These are phyloP conservation scores for Picus viridis DNA, from an alignment of 2,797 vertebrate species.

Conservation along the genomic window DNA sequence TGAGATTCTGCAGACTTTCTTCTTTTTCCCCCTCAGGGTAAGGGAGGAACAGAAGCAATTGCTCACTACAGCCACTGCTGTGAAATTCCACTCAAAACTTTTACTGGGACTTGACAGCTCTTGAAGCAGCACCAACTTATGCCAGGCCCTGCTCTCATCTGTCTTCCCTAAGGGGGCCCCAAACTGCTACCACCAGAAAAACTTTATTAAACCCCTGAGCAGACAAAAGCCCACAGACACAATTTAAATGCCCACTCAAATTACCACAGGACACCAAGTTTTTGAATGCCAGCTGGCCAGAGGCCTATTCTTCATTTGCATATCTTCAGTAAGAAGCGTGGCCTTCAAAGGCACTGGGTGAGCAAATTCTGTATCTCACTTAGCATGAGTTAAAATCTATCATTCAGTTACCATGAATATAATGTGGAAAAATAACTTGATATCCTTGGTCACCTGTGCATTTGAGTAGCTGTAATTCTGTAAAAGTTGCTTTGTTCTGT, in stretches of 20 bases:
- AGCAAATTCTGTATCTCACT: not conserved
- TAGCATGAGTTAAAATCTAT: not conserved
- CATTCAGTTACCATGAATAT: not conserved
- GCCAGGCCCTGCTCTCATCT: not conserved
- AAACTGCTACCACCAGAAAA: not conserved
- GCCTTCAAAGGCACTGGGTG: not conserved
- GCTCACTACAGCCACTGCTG: not conserved
- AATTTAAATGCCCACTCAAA: not conserved
- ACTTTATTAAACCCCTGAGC: not conserved
- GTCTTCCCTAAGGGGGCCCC: not conserved
- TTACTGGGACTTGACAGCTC: not conserved
- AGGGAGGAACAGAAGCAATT: not conserved
- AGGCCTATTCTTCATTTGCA: not conserved
- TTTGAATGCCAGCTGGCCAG: not conserved
- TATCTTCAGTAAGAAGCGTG: not conserved
- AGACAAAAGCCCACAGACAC: not conserved
- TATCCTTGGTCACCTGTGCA: not conserved
- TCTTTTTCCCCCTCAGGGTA: not conserved
- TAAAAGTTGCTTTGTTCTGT: not conserved
- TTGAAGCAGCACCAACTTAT: not conserved
- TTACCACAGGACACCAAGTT: not conserved
- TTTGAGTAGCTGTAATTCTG: not conserved
- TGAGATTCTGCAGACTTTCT: not conserved
- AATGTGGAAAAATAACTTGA: not conserved
- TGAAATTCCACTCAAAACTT: not conserved